These are phyloP conservation scores for Lamellibrachia satsuma DNA, from an alignment of 2,888 invertebrate genomes.

Conservation along the genomic window DNA sequence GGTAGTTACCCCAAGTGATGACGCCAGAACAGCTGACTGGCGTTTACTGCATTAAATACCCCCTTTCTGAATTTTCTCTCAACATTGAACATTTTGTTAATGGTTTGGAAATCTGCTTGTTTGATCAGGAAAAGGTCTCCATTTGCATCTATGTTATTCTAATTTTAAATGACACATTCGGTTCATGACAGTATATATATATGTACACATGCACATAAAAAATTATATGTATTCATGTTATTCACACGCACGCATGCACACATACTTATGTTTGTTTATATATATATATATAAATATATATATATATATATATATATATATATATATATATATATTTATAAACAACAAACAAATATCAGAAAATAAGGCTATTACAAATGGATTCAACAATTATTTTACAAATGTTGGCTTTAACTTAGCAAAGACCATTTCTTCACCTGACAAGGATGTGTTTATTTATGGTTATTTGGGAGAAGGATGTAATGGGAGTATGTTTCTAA, in stretches of 20 bases:
- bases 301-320: constrained; percentile 22
- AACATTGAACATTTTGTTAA: neutral
- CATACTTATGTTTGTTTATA: constrained; percentile 24
- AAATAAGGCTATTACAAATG: too few relatives aligned
- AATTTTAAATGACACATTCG: too few relatives aligned
- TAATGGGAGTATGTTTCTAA: too few relatives aligned
- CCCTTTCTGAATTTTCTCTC: neutral
- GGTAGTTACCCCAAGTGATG: neutral
- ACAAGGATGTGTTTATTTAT: too few relatives aligned
- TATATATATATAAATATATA: neutral
- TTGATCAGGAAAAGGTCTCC: neutral
- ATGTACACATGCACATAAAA: neutral
- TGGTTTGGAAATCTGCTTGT: neutral
- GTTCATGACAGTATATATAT: too few relatives aligned
- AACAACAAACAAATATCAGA: too few relatives aligned
- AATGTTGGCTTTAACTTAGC: too few relatives aligned
- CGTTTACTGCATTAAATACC: neutral
- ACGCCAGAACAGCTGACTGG: neutral
- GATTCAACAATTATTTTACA: too few relatives aligned
- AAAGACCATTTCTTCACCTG: too few relatives aligned
- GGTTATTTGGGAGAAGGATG: too few relatives aligned
- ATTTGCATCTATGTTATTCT: neutral
- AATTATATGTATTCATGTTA: neutral
- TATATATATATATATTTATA: neutral
- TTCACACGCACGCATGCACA: neutral